Conservation (phyloP, 2,797 vertebrate genomes). For the Syngnathus rostellatus region DNA sequence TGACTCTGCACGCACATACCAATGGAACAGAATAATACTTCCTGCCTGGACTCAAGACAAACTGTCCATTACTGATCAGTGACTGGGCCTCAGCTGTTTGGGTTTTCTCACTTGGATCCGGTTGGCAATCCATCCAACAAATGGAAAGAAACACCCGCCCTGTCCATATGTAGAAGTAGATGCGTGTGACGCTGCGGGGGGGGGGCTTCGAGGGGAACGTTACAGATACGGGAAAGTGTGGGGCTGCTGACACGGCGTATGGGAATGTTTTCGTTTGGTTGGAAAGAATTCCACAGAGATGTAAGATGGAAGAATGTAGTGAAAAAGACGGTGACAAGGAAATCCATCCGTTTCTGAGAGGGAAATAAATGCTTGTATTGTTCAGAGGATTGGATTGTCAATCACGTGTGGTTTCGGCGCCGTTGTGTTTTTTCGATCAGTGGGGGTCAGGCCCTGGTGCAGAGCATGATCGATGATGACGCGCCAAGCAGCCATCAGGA, state of each 20-base stretch:
- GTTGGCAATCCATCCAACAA: constrained; percentile 34
- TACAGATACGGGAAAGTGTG: constrained; percentile 43
- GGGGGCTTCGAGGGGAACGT: constrained; percentile 21
- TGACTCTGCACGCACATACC: constrained; percentile 32
- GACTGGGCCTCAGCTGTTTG: constrained; percentile 49
- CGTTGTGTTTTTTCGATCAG: constrained; percentile 27
- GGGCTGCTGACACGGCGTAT: constrained; percentile 56
- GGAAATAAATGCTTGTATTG: constrained; percentile 29
- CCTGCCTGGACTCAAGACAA: constrained; percentile 36
- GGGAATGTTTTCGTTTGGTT: constrained; percentile 61
- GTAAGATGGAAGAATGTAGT: constrained; percentile 30
- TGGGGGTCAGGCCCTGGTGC: constrained; percentile 21
- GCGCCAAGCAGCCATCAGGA: not conserved
- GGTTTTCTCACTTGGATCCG: constrained; percentile 32
- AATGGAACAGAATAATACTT: constrained; percentile 10
- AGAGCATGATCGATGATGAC: constrained; percentile 14
- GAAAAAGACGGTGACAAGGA: constrained; percentile 14
- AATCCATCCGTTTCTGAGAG: constrained; percentile 29
- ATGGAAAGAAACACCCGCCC: constrained; percentile 26
- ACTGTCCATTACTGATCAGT: constrained; percentile 26
- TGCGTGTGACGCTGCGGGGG: constrained; percentile 29
- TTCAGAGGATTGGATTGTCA: constrained; percentile 34
- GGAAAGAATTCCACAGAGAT: constrained; percentile 45
- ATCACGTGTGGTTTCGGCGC: constrained; percentile 22
- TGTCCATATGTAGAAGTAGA: constrained; percentile 9